Evolutionary conservation across 2,888 invertebrate species (phyloP), one percentile per base, ranked within the genome.

Genomic region (Eristalis pertinax): DNA sequence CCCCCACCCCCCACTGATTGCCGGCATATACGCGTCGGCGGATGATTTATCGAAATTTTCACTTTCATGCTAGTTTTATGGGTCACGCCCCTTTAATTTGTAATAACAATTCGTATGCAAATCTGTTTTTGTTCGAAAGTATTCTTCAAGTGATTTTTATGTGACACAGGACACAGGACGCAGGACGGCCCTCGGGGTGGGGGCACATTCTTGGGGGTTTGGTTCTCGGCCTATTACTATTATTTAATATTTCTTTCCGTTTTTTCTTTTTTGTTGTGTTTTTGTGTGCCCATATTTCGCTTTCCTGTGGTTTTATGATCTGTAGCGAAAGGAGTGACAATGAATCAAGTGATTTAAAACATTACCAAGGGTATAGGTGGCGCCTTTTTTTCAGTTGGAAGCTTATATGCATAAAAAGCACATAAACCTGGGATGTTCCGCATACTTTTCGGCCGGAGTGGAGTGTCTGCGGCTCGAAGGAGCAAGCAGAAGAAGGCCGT

Each of bases 21-120:
- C 32, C 8, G 32, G 63, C 60, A 79, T 67, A 72, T 68, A 75
- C 64, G 79, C 43, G 32, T 79, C 32, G 79, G 41, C 67, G 65
- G 62, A 83, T 87, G 87, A 87, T 87, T 87, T 87, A 87, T 87
- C 80, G 76, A 76, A 83, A 87, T 87, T 80, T 84, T 84, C 76
- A 84, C 84, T 80, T 87, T 87, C 73, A 76, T 80, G 68, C 76
- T 76, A 84, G 79, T 84, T 87, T 87, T 80, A 87, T 84, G 87
- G 87, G 87, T 87, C 84, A 87, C 83, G 87, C 87, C 87, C 82
- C 87, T 87, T 84, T 87, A 87, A 87, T 87, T 87, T 84, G 87
- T 87, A 87, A 84, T 84, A 87, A 83, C 84, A 84, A 87, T 87
- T 87, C 83, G 79, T 87, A 87, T 87, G 87, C 84, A 87, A 87